Evolutionary conservation across 1,140 invertebrate species (phyloP), one percentile per base, ranked within the genome.

Genomic region (Phymorhynchus buccinoides): DNA sequence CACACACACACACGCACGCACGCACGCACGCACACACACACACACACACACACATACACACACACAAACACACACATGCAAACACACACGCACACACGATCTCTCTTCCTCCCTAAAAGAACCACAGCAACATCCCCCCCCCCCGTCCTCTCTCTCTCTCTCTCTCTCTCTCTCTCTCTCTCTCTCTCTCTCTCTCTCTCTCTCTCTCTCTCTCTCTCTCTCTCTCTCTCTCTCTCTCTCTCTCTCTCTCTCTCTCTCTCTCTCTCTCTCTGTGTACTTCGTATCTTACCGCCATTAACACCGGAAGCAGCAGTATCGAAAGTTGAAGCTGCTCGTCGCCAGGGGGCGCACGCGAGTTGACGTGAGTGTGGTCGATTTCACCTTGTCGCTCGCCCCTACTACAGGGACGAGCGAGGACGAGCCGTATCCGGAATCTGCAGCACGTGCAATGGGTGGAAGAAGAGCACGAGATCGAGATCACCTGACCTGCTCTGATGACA

Each of bases 201-300:
- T n/a, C n/a, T n/a, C n/a, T n/a, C n/a, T n/a, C n/a, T n/a, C n/a
- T n/a, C n/a, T n/a, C n/a, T n/a, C n/a, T n/a, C n/a, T n/a, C n/a
- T n/a, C n/a, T n/a, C n/a, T n/a, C n/a, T n/a, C n/a, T n/a, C n/a
- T n/a, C n/a, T n/a, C n/a, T n/a, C n/a, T n/a, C n/a, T n/a, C n/a
- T n/a, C n/a, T n/a, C n/a, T n/a, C n/a, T n/a, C n/a, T n/a, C n/a
- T n/a, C n/a, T n/a, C n/a, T n/a, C n/a, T n/a, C n/a, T n/a, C n/a
- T n/a, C n/a, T n/a, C n/a, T n/a, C n/a, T n/a, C n/a, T n/a, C n/a
- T n/a, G n/a, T n/a, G n/a, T n/a, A n/a, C n/a, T 52, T 32, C 68
- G 71, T 75, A 75, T 75, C 35, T 39, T 75, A 22, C 71, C 71
- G 71, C 73, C 41, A 37, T 37, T 42, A 37, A 37, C 41, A 35